Evolutionary conservation across 2,888 invertebrate species (phyloP), one percentile per base, ranked within the genome.

Genomic region (Leptothorax acervorum): DNA sequence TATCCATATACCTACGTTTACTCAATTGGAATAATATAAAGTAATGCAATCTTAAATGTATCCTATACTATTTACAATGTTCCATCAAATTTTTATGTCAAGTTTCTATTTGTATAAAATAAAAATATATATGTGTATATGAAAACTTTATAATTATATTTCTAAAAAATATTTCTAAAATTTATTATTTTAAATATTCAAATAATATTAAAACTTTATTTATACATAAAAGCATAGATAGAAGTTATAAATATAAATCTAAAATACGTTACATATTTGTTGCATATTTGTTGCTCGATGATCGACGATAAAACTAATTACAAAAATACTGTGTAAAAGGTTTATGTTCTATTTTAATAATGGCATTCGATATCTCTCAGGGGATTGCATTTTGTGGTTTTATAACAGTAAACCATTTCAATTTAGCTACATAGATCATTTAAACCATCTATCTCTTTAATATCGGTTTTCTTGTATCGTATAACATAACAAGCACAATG

Each of bases 361-460:
- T 48, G 11, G 23, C n/a, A 31, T 53, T 5, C 31, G 8, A 53
- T 71, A 71, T 35, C 23, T 57, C 39, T 53, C 15, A 57, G 28
- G 1, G 35, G n/a, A 53, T 53, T 15, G 39, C 39, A 60, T 39
- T 48, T 83, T 84, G 55, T 63, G 71, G 71, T 79, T 73, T 51
- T 39, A 66, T 78, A 48, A 71, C 48, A 71, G 28, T 51, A 60
- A 66, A 78, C 73, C 71, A 75, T 82, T 48, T 85, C 63, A 82
- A 84, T 85, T 82, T 85, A 60, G 35, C 42, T 45, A 15, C 63
- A 71, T 45, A 28, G 51, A 70, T 70, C 4, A 70, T 70, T 70
- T 81, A 74, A 84, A 81, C 12, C 42, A 57, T 48, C 48, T 71
- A 39, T 53, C 42, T 73, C 68, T 84, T 84, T 66, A 62, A 68